Evolutionary conservation across 2,888 invertebrate genomes (phyloP).

Genomic region (Neoaliturus tenellus): DNA sequence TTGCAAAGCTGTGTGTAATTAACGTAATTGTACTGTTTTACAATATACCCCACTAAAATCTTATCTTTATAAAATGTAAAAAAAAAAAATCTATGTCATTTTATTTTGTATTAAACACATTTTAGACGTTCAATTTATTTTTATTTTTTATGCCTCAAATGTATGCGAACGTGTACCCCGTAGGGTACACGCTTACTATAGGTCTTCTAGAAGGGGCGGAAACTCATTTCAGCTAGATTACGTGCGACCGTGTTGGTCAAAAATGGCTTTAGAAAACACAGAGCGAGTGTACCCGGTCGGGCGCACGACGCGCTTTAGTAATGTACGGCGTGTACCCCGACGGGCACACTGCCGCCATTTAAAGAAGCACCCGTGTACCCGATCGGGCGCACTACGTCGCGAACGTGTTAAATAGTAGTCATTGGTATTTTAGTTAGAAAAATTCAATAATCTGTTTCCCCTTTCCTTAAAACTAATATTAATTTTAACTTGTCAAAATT

Average conservation of each 20-base stretch:
- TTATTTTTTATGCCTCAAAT: not conserved
- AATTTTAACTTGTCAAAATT: too few relatives aligned
- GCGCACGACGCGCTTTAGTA: not conserved
- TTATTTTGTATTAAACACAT: not conserved
- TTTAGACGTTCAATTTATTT: not conserved
- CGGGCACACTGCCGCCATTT: not conserved
- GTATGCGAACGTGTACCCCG: not conserved
- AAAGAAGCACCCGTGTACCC: not conserved
- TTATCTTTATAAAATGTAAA: too few relatives aligned
- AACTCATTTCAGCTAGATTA: conserved; percentile 3
- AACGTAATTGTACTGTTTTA: too few relatives aligned
- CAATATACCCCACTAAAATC: too few relatives aligned
- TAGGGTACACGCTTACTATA: not conserved
- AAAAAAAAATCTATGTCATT: too few relatives aligned
- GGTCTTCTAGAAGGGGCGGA: not conserved
- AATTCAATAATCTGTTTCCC: too few relatives aligned
- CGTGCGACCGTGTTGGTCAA: not conserved
- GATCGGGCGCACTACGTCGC: not conserved
- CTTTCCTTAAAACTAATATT: too few relatives aligned
- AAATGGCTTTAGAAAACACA: not conserved
- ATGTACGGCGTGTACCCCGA: not conserved
- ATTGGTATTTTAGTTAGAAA: too few relatives aligned
- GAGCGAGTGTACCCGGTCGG: not conserved
- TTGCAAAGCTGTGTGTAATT: too few relatives aligned
- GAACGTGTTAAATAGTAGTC: not conserved